phyloP scores from a whole-genome alignment of 2,888 invertebrate genomes.

The Nymphalis c-album region DNA sequence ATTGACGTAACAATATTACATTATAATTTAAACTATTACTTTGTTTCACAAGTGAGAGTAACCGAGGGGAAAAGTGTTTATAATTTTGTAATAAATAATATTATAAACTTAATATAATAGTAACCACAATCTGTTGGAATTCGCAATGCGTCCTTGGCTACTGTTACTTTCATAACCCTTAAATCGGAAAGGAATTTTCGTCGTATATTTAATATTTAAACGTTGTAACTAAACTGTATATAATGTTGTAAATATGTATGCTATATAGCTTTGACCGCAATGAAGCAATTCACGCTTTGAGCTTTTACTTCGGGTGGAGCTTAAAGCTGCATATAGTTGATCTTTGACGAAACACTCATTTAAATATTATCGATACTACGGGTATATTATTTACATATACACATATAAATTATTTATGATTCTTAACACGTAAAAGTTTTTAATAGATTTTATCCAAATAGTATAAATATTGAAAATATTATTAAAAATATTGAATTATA shows the following conservation, averaged over 20 bases:
- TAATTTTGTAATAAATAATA: constrained; percentile 41
- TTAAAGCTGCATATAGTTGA: constrained; percentile 22
- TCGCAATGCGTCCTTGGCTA: constrained; percentile 44
- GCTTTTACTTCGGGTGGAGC: constrained; percentile 30
- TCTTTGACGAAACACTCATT: constrained; percentile 13
- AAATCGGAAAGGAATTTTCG: constrained; percentile 20
- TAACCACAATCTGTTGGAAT: constrained; percentile 43
- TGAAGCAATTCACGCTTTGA: constrained; percentile 22
- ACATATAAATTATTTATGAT: not conserved
- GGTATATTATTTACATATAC: constrained; percentile 8
- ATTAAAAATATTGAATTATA: no score
- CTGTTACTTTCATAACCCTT: constrained; percentile 46
- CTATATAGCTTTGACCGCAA: constrained; percentile 21
- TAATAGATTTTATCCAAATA: no score
- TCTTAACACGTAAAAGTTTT: no score
- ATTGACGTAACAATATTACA: constrained; percentile 3
- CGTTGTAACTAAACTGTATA: constrained; percentile 4
- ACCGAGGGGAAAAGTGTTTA: not conserved
- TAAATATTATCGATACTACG: constrained; percentile 2
- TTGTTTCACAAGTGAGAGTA: constrained; percentile 8
- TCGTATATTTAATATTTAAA: constrained; percentile 25
- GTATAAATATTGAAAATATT: no score
- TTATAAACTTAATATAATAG: constrained; percentile 23
- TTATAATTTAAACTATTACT: not conserved
- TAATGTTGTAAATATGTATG: constrained; percentile 6